Evolutionary conservation across 2,113 vertebrate species (phyloP).

Genomic region (Aspidoscelis tigris): DNA sequence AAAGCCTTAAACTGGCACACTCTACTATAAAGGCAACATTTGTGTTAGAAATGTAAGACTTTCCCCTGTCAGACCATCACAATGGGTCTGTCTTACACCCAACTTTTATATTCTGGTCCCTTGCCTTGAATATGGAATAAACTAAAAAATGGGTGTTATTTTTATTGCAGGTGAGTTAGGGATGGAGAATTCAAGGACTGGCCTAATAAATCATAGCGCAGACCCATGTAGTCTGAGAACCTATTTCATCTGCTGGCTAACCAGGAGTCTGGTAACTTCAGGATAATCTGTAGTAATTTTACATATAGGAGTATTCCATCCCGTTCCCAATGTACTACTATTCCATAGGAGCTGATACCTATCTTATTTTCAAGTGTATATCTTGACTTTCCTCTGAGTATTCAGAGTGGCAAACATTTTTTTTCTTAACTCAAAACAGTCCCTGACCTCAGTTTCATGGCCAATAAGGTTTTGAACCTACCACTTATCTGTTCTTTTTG

Average conservation of each 20-base stretch:
- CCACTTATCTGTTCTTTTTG: too few relatives aligned
- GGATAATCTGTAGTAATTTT: too few relatives aligned
- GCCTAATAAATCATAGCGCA: background rate
- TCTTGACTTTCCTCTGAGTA: too few relatives aligned
- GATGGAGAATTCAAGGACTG: background rate
- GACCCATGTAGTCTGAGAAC: background rate
- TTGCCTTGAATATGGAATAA: background rate
- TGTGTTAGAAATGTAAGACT: background rate
- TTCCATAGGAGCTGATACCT: too few relatives aligned
- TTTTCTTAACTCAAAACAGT: too few relatives aligned
- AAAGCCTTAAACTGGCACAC: background rate
- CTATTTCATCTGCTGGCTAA: background rate
- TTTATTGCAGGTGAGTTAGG: background rate
- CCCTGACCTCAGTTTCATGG: too few relatives aligned
- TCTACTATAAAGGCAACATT: background rate
- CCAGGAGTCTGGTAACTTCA: background rate
- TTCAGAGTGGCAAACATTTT: too few relatives aligned
- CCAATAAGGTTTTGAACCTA: too few relatives aligned
- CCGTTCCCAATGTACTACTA: too few relatives aligned
- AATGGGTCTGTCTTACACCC: background rate
- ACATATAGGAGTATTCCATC: too few relatives aligned
- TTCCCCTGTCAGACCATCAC: background rate
- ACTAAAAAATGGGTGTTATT: background rate
- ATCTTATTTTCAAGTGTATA: too few relatives aligned
- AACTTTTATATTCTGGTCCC: background rate